These are phyloP conservation scores for Artemia franciscana DNA, from an alignment of 1,140 invertebrate genomes.

Conservation along the genomic window DNA sequence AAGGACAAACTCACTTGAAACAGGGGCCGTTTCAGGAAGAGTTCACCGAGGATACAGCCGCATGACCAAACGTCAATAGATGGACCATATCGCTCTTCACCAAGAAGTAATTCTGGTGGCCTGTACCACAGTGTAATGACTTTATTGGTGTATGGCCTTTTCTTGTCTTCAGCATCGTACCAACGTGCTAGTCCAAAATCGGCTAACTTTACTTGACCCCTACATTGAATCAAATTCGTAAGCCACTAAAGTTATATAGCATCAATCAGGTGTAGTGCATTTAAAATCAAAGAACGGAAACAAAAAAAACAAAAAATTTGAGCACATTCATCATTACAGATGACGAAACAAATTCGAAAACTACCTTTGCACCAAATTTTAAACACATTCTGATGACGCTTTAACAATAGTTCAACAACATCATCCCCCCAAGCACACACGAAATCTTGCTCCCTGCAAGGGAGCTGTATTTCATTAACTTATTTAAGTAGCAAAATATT, in stretches of 20 bases:
- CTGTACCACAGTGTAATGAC: conserved; percentile 98
- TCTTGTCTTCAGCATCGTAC: conserved; percentile 82
- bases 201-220: conserved; percentile 95
- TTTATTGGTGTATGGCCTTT: conserved; percentile 90
- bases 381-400: no score
- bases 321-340: background rate
- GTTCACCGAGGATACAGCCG: conserved; percentile 93
- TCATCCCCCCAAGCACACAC: no score
- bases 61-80: conserved; percentile 99
- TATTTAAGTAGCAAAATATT: no score
- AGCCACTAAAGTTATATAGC: no score
- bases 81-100: conserved; percentile 92
- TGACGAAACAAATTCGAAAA: no score
- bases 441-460: no score
- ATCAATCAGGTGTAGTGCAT: no score
- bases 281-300: background rate
- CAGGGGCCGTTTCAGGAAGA: conserved; percentile 85
- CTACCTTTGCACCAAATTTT: no score
- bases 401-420: no score
- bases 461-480: no score
- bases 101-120: conserved; percentile 85
- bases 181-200: conserved; percentile 93
- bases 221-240: conserved; percentile 29
- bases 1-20: conserved; percentile 59
- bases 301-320: background rate